A percentile compares a stretch with the other conserved stretches of the same genome.
phyloP scores from a whole-genome alignment of 2,797 vertebrate genomes.

The Neosalanx taihuensis region DNA sequence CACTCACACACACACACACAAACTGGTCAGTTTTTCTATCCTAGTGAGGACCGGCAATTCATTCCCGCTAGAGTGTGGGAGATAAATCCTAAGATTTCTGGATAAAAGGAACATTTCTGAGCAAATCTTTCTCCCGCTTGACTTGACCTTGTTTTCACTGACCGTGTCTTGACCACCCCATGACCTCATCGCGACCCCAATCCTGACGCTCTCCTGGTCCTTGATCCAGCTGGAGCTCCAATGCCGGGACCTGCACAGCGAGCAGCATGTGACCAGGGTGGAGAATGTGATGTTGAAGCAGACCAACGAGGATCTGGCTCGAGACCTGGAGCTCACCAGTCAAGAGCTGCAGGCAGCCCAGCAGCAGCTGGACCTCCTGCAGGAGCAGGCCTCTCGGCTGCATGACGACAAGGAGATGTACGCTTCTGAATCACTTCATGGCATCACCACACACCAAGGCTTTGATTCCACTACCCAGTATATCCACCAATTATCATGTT shows the following conservation, averaged over 20 bases:
- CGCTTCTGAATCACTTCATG: slow-evolving; percentile 48
- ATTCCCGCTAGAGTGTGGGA: too few relatives aligned
- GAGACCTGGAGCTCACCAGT: slow-evolving; percentile 78
- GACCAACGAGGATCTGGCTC: slow-evolving; percentile 81
- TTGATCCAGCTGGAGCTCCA: slow-evolving; percentile 79
- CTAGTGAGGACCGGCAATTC: too few relatives aligned
- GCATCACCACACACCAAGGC: not conserved
- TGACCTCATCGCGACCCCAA: not conserved
- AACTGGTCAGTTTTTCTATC: too few relatives aligned
- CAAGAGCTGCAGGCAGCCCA: slow-evolving; percentile 78
- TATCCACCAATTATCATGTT: too few relatives aligned
- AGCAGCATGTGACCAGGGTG: slow-evolving; percentile 81
- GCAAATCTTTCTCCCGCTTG: too few relatives aligned
- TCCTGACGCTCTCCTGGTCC: not conserved
- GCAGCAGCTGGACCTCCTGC: slow-evolving; percentile 80
- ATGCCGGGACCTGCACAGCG: slow-evolving; percentile 80
- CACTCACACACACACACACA: too few relatives aligned
- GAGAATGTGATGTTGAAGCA: slow-evolving; percentile 87
- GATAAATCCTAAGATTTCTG: too few relatives aligned
- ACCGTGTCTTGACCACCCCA: not conserved
- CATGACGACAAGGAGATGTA: slow-evolving; percentile 90
- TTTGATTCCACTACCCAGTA: not conserved
- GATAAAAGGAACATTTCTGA: too few relatives aligned
- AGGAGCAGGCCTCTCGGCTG: slow-evolving; percentile 77
- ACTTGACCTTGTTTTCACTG: too few relatives aligned